A percentile compares a stretch with the other conserved stretches of the same genome.
These are phyloP conservation scores for Muntiacus reevesi DNA, from an alignment of 2,113 vertebrate species.

Conservation along the genomic window DNA sequence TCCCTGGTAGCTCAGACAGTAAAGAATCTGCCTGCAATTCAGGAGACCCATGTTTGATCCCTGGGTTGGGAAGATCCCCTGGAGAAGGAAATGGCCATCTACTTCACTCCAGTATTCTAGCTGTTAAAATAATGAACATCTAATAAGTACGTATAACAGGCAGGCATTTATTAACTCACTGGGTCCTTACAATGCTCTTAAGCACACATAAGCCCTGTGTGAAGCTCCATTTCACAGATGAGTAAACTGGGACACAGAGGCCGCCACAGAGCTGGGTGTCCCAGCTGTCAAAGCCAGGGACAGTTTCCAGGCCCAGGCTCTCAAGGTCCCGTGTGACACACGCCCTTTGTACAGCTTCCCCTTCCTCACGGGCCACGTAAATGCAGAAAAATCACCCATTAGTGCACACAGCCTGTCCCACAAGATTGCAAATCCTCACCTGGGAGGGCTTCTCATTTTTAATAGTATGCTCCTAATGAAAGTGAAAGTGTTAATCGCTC, in stretches of 20 bases:
- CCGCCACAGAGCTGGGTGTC: background rate
- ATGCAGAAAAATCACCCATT: background rate
- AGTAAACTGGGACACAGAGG: background rate
- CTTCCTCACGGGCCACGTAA: background rate
- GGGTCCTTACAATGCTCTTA: background rate
- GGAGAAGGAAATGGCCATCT: background rate
- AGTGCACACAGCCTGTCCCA: background rate
- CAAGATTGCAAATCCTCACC: background rate
- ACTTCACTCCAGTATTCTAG: background rate
- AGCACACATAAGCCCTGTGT: background rate
- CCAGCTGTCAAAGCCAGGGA: background rate
- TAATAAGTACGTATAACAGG: background rate
- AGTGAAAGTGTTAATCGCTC: background rate
- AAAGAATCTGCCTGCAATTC: background rate
- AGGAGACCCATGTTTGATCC: background rate
- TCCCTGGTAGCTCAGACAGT: background rate
- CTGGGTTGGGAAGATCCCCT: background rate
- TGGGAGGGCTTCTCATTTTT: background rate
- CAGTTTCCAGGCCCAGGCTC: background rate
- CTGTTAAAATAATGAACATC: background rate
- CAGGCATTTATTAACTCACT: background rate
- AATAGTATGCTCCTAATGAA: background rate
- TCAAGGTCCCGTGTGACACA: rapidly evolving
- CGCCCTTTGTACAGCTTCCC: background rate
- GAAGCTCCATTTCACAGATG: background rate